Evolutionary conservation across 1,140 invertebrate species (phyloP), one percentile per base, ranked within the genome.

Genomic region (Drosophila serrata): DNA sequence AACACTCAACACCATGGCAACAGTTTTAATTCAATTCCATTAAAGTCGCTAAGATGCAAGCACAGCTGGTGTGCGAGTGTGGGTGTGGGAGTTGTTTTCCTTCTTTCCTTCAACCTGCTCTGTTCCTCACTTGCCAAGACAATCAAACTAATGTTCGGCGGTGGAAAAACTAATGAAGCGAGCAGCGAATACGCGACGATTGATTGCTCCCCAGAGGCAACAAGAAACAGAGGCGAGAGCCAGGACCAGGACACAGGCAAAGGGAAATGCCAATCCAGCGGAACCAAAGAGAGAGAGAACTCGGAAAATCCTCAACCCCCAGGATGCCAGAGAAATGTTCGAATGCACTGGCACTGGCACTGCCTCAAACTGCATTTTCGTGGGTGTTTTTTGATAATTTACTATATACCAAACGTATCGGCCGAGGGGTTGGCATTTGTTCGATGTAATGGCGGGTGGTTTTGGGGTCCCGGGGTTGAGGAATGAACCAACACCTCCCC

Each of bases 21-120:
- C 81, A 79, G 67, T 81, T 90, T 90, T 90, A 90, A 90, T 90
- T 90, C 81, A 90, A 90, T 90, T 90, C 86, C 86, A 90, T 90
- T 90, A 90, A 85, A 90, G 81, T 90, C 81, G 81, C 77, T 81
- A 73, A 85, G 81, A 77, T 56, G 63, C 61, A 69, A 46, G 60
- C 70, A 57, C 84, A 90, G 86, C 81, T 90, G 77, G 85, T 81
- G 81, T 65, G 43, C 65, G 51, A 5, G 33, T 55, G 51, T 11
- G 27, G 48, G 76, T 69, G 40, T 33, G 40, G 39, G 39, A 15
- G 13, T 40, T 19, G n/a, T 24, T 61, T 57, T 48, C 22, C 59
- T 7, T n/a, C 29, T 17, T 22, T 19, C 58, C 40, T n/a, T 53
- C n/a, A 58, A 51, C 67, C 35, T 45, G 35, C 59, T 35, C 35